phyloP scores from a whole-genome alignment of 2,888 invertebrate genomes.

The Zootermopsis nevadensis region DNA sequence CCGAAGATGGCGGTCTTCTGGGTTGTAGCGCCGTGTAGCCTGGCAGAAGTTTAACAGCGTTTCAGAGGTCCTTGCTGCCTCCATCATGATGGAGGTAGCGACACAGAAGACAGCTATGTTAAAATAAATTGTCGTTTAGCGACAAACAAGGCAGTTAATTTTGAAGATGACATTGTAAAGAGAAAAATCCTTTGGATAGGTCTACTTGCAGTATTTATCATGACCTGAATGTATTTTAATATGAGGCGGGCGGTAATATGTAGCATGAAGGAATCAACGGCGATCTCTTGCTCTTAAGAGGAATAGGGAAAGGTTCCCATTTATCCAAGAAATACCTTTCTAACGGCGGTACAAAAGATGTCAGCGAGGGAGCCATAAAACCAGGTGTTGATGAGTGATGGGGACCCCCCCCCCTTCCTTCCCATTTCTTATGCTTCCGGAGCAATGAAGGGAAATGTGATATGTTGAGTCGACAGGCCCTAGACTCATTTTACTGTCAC shows the following conservation, averaged over 20 bases:
- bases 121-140: too few relatives aligned
- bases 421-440: conserved; percentile 10
- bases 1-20: too few relatives aligned
- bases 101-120: too few relatives aligned
- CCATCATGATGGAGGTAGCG: too few relatives aligned
- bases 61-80: too few relatives aligned
- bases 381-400: conserved; percentile 27
- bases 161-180: background rate
- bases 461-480: background rate
- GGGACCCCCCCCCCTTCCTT: background rate
- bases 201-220: background rate
- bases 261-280: background rate
- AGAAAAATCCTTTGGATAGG: too few relatives aligned
- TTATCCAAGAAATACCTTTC: conserved; percentile 6
- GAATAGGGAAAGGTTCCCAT: background rate
- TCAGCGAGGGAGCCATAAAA: background rate
- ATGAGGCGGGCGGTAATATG: background rate
- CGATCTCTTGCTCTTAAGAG: background rate
- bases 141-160: background rate
- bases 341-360: background rate
- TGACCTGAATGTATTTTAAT: background rate
- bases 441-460: background rate
- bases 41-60: too few relatives aligned
- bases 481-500: background rate
- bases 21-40: too few relatives aligned